Evolutionary conservation across 2,113 vertebrate genomes (phyloP).

Genomic region (Hippopotamus amphibius): DNA sequence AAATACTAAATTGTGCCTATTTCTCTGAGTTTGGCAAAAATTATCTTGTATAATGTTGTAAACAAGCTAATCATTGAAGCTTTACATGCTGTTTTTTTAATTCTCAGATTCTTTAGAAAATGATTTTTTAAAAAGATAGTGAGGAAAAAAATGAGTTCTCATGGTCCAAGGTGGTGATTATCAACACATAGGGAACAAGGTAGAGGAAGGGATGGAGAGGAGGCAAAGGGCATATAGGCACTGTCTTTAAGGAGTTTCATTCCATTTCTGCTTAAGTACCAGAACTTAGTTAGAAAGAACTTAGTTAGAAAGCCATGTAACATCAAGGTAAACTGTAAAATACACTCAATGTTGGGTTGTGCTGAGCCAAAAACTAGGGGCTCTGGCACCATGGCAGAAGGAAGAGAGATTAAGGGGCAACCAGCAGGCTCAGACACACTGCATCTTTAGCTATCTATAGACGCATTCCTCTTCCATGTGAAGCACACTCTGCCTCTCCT

Average conservation of each 20-base stretch:
- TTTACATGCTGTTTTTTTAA: not conserved
- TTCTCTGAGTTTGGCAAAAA: constrained; percentile 23
- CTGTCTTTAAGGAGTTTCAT: not conserved
- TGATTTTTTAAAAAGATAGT: not conserved
- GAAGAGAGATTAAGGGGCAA: constrained; percentile 1
- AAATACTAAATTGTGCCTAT: constrained; percentile 5
- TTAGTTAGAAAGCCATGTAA: not conserved
- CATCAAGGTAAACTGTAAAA: not conserved
- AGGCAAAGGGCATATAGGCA: not conserved
- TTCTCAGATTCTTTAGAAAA: constrained; percentile 17
- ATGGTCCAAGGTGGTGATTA: not conserved
- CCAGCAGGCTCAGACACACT: not conserved
- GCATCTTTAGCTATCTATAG: not conserved
- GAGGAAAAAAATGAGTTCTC: not conserved
- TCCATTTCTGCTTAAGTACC: not conserved
- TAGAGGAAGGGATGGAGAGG: not conserved
- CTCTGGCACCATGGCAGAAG: not conserved
- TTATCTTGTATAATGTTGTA: not conserved
- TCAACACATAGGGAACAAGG: not conserved
- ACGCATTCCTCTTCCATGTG: not conserved
- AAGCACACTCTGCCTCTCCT: not conserved
- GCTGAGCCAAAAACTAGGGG: not conserved
- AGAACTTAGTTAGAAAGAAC: not conserved
- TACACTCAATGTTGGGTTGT: not conserved
- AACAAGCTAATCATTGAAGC: not conserved